Percentiles rank a stretch among this genome's conserved stretches.
Evolutionary conservation across 2,888 invertebrate genomes (phyloP).

Genomic region (Luperina nickerlii): DNA sequence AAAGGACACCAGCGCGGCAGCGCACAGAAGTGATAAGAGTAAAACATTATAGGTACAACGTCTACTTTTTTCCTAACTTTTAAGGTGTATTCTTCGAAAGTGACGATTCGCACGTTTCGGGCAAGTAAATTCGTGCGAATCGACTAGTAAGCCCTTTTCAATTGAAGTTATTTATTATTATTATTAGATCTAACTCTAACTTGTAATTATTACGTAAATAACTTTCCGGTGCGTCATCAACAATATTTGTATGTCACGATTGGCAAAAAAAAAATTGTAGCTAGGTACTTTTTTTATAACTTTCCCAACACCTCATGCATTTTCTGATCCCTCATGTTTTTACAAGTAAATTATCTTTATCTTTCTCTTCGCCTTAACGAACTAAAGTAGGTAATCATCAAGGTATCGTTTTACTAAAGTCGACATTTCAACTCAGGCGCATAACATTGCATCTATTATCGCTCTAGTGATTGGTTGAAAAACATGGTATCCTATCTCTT

Average conservation of each 20-base stretch:
- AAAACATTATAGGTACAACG: too few relatives aligned
- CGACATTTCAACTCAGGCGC: slow-evolving; percentile 38
- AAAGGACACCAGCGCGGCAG: too few relatives aligned
- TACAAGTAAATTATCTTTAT: neutral
- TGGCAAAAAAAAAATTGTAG: too few relatives aligned
- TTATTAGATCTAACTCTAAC: neutral
- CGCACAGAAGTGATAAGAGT: too few relatives aligned
- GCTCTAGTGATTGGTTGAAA: slow-evolving; percentile 29
- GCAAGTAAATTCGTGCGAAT: too few relatives aligned
- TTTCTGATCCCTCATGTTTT: neutral
- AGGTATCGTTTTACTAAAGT: slow-evolving; percentile 38
- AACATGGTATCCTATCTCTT: neutral
- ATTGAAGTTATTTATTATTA: too few relatives aligned
- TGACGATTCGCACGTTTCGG: too few relatives aligned
- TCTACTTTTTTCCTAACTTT: too few relatives aligned
- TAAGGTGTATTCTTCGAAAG: too few relatives aligned
- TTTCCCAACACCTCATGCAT: neutral
- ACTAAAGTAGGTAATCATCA: slow-evolving; percentile 21
- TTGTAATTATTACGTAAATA: neutral
- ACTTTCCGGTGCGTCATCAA: too few relatives aligned
- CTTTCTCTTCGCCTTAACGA: slow-evolving; percentile 43
- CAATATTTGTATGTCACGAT: neutral
- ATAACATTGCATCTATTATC: slow-evolving; percentile 8
- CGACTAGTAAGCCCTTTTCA: too few relatives aligned
- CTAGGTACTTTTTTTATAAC: neutral